Conservation (phyloP, 2,888 invertebrate genomes). For the Tyria jacobaeae region DNA sequence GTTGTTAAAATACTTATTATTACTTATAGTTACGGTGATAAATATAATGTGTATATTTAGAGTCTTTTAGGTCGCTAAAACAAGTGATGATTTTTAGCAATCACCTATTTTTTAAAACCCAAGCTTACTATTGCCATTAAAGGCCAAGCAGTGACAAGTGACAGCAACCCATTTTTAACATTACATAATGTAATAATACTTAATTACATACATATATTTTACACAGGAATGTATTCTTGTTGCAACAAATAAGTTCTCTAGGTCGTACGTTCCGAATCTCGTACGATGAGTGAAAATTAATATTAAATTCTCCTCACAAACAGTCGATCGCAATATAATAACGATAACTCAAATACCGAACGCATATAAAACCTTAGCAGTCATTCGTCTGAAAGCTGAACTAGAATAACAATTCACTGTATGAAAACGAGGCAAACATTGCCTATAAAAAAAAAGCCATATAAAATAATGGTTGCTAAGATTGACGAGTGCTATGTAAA, state of each 20-base stretch:
- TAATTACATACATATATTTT: background rate
- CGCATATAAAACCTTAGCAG: constrained; percentile 47
- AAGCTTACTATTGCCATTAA: no score
- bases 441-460: background rate
- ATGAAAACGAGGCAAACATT: background rate
- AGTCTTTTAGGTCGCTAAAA: no score
- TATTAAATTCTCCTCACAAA: constrained; percentile 26
- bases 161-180: no score
- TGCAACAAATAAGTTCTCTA: background rate
- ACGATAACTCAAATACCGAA: constrained; percentile 31
- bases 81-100: no score
- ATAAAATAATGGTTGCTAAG: background rate
- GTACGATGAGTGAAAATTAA: constrained; percentile 20
- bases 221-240: background rate
- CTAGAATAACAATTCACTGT: constrained; percentile 34
- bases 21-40: no score
- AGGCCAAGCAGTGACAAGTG: no score
- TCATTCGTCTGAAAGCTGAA: constrained; percentile 29
- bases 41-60: no score
- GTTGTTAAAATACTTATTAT: no score
- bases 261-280: background rate
- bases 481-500: no score
- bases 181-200: background rate
- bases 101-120: no score
- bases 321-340: constrained; percentile 38